Base-by-base conservation (phyloP, 2,888 invertebrate genomes). In the Oithona nana region DNA sequence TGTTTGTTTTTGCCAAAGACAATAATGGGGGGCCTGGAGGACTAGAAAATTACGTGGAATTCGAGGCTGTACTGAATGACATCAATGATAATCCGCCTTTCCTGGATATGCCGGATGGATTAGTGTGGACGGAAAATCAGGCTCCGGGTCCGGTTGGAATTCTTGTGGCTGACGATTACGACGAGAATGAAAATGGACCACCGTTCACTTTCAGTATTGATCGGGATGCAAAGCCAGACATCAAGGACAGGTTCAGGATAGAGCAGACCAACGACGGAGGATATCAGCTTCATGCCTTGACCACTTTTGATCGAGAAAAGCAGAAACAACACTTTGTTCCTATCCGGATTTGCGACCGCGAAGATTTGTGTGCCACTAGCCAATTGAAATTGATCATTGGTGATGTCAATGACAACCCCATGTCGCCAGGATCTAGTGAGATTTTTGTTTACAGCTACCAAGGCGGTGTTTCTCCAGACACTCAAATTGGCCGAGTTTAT, bases 1-100 rank as follows among this genome's bases (percentile, higher is more conserved):
- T 78, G 48, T 71, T 74, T 4, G 76, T 80, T 1, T 74, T 82
- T 70, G 90, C 90, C 0, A 80, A 81, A 29, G 64, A 65, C 31
- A 61, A 57, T 20, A 65, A 64, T 24, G 65, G 63, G 11, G 64
- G 64, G 0, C 79, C 79, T 20, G 82, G 82, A 26, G 73, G 77
- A 0, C 71, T 81, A 61, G 77, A 81, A 64, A 78, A 79, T 0
- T 80, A 80, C 1, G 80, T 81, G 0, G 81, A 82, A 68, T 83
- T 88, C 28, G 74, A 78, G 30, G 83, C 79, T 28, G 74, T 72
- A 3, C 72, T 83, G 30, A 73, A 70, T 16, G 95, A 95, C 70
- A 86, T 92, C 69, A 97, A 97, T 72, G 95, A 97, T 72, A 94
- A 95, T 72, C 86, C 88, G 0, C 95, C 95, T 0, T 84, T 83